These are phyloP conservation scores for Merluccius polli DNA, from an alignment of 2,797 vertebrate species.

Conservation along the genomic window DNA sequence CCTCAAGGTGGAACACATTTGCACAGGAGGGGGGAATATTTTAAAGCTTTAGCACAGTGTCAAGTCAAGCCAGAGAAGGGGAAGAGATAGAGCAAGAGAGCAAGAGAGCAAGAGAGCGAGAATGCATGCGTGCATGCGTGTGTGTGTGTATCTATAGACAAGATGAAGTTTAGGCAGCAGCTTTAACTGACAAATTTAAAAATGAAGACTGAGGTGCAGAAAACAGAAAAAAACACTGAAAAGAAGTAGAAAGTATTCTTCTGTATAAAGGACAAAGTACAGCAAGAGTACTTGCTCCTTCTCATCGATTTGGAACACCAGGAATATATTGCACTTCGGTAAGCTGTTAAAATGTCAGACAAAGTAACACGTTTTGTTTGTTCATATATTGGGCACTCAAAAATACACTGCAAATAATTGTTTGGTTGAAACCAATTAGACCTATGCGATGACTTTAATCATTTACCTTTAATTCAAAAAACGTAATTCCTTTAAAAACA, in stretches of 20 bases:
- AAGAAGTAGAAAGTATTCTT: background rate
- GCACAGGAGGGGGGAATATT: slow-evolving; percentile 72
- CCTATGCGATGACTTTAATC: background rate
- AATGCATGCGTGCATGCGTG: background rate
- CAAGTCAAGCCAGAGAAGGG: slow-evolving; percentile 63
- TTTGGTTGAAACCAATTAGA: background rate
- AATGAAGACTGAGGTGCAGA: background rate
- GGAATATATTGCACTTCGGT: background rate
- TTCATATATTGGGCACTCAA: background rate
- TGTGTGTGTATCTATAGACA: slow-evolving; percentile 36
- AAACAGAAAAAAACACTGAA: background rate
- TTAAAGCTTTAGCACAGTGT: slow-evolving; percentile 68
- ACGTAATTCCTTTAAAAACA: background rate
- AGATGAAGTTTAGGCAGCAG: slow-evolving; percentile 55
- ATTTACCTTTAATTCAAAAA: background rate
- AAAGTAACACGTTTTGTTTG: background rate
- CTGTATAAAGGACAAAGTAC: background rate
- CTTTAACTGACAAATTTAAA: slow-evolving; percentile 31
- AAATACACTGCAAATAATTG: background rate
- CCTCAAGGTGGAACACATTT: slow-evolving; percentile 81
- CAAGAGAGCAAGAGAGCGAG: slow-evolving; percentile 27
- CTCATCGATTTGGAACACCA: background rate
- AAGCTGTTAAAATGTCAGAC: background rate
- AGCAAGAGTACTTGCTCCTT: background rate
- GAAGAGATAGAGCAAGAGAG: slow-evolving; percentile 50